phyloP scores from a whole-genome alignment of 2,797 vertebrate species.

The Ceryle rudis region DNA sequence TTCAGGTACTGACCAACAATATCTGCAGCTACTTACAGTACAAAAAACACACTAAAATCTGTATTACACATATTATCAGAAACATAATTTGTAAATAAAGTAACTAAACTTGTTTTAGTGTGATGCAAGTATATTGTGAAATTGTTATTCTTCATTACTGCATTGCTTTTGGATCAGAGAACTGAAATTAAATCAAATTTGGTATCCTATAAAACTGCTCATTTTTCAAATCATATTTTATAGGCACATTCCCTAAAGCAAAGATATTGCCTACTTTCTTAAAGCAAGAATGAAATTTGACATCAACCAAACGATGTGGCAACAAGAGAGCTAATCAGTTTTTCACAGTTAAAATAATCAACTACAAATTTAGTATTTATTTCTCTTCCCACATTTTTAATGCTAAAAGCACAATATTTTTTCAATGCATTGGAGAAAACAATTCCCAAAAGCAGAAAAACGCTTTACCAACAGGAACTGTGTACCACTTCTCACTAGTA shows the following conservation, averaged over 20 bases:
- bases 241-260: not conserved
- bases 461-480: not conserved
- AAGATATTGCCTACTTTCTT: not conserved
- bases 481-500: not conserved
- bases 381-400: not conserved
- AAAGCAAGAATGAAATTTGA: not conserved
- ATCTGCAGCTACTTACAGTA: not conserved
- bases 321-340: not conserved
- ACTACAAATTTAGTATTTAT: not conserved
- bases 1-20: not conserved
- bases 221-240: not conserved
- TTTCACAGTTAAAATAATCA: not conserved
- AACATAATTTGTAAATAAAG: accelerated
- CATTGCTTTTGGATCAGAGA: not conserved
- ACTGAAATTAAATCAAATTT: not conserved
- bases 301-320: not conserved
- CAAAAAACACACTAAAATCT: not conserved
- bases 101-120: not conserved
- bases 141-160: not conserved
- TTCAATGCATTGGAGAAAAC: not conserved
- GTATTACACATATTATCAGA: accelerated
- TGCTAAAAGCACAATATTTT: not conserved
- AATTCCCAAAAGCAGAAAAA: not conserved
- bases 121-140: not conserved
- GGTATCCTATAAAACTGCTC: not conserved